Evolutionary conservation across 2,888 invertebrate species (phyloP).

Genomic region (Zaprionus bogoriensis): DNA sequence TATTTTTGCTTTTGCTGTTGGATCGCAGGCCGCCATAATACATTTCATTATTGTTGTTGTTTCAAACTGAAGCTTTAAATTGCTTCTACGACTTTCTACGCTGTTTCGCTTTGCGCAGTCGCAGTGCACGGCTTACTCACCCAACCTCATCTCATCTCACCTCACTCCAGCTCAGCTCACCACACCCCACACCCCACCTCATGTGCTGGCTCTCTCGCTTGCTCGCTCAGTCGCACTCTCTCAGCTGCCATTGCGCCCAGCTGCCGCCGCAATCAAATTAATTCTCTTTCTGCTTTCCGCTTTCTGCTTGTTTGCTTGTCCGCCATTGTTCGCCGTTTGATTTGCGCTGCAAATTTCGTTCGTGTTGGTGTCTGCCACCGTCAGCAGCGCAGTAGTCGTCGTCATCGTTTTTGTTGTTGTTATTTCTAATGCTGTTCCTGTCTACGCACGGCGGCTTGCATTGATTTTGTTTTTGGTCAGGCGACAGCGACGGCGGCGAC

Average conservation of each 20-base stretch:
- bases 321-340: conserved; percentile 59
- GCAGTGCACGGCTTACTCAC: conserved; percentile 4
- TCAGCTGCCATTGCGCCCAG: conserved; percentile 60
- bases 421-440: conserved; percentile 20
- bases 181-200: neutral
- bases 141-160: neutral
- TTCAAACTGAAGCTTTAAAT: conserved; percentile 16
- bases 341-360: conserved; percentile 54
- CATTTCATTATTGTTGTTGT: neutral
- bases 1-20: neutral
- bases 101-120: conserved; percentile 8
- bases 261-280: conserved; percentile 76
- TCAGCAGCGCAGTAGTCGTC: too few species aligned
- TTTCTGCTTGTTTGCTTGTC: conserved; percentile 35
- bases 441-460: conserved; percentile 47
- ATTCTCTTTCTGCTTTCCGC: conserved; percentile 59
- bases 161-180: neutral
- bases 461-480: conserved; percentile 53
- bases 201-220: neutral
- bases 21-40: conserved; percentile 1
- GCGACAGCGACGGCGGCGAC: neutral
- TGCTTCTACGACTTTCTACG: neutral
- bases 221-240: conserved; percentile 26
- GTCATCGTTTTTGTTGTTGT: conserved; percentile 17
- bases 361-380: conserved; percentile 31